A percentile compares a stretch with the other conserved stretches of the same genome.
phyloP scores from a whole-genome alignment of 1,140 invertebrate species.

The Drosophila pseudoananassae region DNA sequence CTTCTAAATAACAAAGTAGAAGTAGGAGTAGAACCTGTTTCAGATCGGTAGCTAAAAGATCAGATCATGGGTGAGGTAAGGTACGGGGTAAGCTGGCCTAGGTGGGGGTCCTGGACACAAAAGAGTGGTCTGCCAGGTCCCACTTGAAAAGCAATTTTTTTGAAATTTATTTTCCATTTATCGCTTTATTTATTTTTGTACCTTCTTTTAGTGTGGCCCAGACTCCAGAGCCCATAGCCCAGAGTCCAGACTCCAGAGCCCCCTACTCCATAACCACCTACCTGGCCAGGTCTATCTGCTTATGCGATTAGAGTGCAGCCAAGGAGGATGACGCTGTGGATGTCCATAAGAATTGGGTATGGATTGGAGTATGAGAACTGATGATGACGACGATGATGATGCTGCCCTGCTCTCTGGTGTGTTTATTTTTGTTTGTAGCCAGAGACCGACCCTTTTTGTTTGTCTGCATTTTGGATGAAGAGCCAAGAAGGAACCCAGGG shows the following conservation, averaged over 20 bases:
- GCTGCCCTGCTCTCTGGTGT: conserved; percentile 30
- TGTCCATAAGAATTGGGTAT: conserved; percentile 17
- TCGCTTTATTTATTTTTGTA: conserved; percentile 78
- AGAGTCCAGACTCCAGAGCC: not conserved
- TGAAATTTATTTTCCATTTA: conserved; percentile 79
- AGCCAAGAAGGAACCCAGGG: conserved; percentile 18
- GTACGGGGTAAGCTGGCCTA: too few species aligned
- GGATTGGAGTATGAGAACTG: conserved; percentile 16
- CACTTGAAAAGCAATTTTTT: conserved; percentile 79
- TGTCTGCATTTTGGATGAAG: conserved; percentile 36
- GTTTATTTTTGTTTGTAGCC: conserved; percentile 74
- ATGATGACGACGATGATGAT: conserved; percentile 26
- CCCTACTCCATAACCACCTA: not conserved
- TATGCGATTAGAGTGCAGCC: conserved; percentile 67
- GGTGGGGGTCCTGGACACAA: conserved; percentile 10
- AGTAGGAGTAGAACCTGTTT: conserved; percentile 6
- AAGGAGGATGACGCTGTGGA: conserved; percentile 55
- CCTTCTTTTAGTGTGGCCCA: conserved; percentile 64
- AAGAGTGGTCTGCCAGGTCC: conserved; percentile 27
- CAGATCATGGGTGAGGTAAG: not conserved
- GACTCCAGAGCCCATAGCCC: not conserved
- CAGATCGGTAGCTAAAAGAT: conserved; percentile 23
- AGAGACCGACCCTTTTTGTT: conserved; percentile 50
- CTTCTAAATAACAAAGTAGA: too few species aligned
- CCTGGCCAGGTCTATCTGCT: conserved; percentile 59